Conservation (phyloP, 2,113 vertebrate genomes). For the Psophia crepitans region DNA sequence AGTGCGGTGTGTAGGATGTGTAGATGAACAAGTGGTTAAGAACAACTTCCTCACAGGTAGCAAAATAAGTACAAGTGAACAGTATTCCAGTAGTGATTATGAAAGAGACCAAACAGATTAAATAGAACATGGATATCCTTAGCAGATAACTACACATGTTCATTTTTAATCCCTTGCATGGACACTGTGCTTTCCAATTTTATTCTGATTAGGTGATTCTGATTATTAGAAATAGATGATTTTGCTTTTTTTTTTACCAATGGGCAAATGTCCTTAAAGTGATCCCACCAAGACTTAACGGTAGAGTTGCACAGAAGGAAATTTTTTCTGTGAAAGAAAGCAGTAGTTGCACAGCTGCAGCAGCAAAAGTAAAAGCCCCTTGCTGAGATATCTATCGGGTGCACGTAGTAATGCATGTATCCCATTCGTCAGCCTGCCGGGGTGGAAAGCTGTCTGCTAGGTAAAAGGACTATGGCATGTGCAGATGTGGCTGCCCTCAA, state of each 20-base stretch:
- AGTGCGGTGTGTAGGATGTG: neutral
- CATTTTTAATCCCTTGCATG: neutral
- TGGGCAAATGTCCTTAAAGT: neutral
- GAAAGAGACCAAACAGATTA: neutral
- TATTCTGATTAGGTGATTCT: neutral
- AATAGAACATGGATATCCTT: neutral
- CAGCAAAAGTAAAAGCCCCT: neutral
- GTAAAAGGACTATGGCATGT: neutral
- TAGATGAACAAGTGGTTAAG: neutral
- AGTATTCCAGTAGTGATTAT: neutral
- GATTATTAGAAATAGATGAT: neutral
- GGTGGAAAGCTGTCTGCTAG: neutral
- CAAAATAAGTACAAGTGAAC: neutral
- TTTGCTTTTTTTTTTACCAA: neutral
- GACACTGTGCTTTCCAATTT: neutral
- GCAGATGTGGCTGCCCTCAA: neutral
- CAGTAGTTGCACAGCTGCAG: neutral
- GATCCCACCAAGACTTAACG: neutral
- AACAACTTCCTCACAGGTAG: neutral
- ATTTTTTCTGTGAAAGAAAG: neutral
- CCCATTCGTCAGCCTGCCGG: neutral
- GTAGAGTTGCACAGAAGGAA: neutral
- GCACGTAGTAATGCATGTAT: neutral
- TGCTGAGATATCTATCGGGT: neutral
- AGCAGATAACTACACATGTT: neutral